These are phyloP conservation scores for Spodoptera picta DNA, from an alignment of 2,888 invertebrate genomes.

Conservation along the genomic window DNA sequence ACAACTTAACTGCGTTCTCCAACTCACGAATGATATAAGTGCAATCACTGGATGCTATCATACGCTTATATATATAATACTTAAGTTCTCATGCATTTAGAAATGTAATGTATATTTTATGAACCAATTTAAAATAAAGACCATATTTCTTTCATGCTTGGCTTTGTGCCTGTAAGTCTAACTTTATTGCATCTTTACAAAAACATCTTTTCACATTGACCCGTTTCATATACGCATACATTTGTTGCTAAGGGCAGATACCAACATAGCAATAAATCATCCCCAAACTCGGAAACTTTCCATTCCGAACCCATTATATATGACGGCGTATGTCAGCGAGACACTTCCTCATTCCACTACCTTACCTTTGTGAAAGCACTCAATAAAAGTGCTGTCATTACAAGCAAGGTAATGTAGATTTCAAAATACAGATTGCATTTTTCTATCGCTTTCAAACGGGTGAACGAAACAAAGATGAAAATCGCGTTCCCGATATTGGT, in stretches of 20 bases:
- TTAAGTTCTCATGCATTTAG: constrained; percentile 44
- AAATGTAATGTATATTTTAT: constrained; percentile 41
- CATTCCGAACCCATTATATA: constrained; percentile 71
- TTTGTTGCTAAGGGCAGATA: constrained; percentile 56
- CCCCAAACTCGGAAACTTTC: constrained; percentile 69
- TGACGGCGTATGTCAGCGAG: constrained; percentile 71
- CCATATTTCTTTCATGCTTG: constrained; percentile 34
- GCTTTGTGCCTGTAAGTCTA: constrained; percentile 24
- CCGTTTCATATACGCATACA: constrained; percentile 44
- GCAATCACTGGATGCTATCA: constrained; percentile 55
- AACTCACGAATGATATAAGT: constrained; percentile 67
- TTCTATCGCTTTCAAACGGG: constrained; percentile 14
- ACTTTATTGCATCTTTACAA: constrained; percentile 16
- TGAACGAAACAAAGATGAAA: constrained; percentile 21
- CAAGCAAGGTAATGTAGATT: constrained; percentile 32
- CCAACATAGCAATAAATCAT: constrained; percentile 69
- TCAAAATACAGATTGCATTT: constrained; percentile 31
- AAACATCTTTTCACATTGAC: constrained; percentile 41
- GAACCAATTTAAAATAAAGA: constrained; percentile 29
- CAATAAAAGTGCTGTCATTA: constrained; percentile 51
- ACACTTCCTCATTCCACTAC: constrained; percentile 61
- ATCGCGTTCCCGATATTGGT: constrained; percentile 5
- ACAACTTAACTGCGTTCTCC: constrained; percentile 73
- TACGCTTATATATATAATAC: constrained; percentile 31
- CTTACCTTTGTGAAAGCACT: constrained; percentile 52